Evolutionary conservation across 2,888 invertebrate genomes (phyloP), one percentile per base, ranked within the genome.

Genomic region (Carterocephalus palaemon): DNA sequence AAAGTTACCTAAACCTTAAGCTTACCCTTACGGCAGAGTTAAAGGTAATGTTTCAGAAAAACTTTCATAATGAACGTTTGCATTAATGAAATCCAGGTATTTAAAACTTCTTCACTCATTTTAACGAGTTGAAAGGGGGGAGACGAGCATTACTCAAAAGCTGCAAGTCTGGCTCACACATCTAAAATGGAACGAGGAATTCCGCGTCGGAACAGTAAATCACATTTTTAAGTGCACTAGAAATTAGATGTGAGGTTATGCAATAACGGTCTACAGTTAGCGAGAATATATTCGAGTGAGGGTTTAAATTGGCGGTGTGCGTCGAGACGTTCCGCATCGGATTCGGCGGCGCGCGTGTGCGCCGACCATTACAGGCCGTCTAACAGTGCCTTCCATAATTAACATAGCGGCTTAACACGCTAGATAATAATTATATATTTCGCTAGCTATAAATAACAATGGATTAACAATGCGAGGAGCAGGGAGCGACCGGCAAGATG

Each of bases 391-490:
- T 54, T 54, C 59, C 62, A 58, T 70, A 66, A 70, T 71, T 67
- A 69, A 60, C 58, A 54, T 58, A 55, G 59, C 58, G 53, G 53
- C 52, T 47, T 45, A 48, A 50, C 49, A 48, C 40, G 46, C 33
- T 20, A 53, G 57, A 59, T 54, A 55, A 57, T 58, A 49, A 54
- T 60, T 53, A 63, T 63, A 57, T 61, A 65, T 57, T 56, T 60
- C 53, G 52, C 56, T 52, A 52, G 60, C 64, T 73, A 77, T 75
- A 75, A 75, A 79, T 77, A 77, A 69, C 68, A 68, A 69, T 67
- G 64, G 73, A 75, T 78, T 76, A 75, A 75, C 74, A 75, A 73
- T 68, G 61, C 57, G 62, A 60, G 57, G 64, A 61, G 65, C 62
- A 66, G 57, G 60, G 60, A 66, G 57, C 60, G 60, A 58, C 51